Conservation (phyloP, 1,140 invertebrate genomes). For the Drosophila azteca region DNA sequence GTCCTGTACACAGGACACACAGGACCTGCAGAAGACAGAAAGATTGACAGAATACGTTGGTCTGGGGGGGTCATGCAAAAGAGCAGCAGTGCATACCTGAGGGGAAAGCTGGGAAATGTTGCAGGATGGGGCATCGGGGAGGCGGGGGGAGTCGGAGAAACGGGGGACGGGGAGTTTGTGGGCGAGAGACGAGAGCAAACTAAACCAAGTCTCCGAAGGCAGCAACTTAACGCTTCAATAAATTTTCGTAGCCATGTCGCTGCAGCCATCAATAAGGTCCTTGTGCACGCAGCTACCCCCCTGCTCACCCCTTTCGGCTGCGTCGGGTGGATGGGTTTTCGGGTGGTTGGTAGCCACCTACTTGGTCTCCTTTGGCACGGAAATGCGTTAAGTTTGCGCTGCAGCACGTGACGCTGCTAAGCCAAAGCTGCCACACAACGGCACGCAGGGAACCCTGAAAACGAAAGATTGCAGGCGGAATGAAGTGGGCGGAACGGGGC, state of each 20-base stretch:
- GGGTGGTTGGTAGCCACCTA: conserved; percentile 16
- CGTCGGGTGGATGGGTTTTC: neutral
- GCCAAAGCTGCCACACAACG: conserved; percentile 78
- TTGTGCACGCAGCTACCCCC: conserved; percentile 65
- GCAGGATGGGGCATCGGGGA: neutral
- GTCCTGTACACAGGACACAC: too few species aligned
- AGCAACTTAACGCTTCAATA: conserved; percentile 81
- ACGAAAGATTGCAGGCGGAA: conserved; percentile 31
- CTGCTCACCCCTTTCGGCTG: neutral
- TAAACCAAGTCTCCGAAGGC: conserved; percentile 69
- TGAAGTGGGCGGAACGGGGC: neutral
- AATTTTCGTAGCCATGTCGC: conserved; percentile 72
- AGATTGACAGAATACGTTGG: too few species aligned
- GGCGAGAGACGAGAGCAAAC: conserved; percentile 16
- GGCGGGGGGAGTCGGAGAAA: too few species aligned
- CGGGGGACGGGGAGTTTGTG: neutral
- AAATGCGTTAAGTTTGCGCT: conserved; percentile 81
- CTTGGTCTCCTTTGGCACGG: conserved; percentile 53
- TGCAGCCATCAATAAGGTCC: conserved; percentile 76
- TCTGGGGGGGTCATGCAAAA: conserved; percentile 34
- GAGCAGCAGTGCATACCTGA: conserved; percentile 37
- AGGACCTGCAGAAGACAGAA: too few species aligned
- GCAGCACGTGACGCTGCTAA: conserved; percentile 77
- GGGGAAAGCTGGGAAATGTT: neutral
- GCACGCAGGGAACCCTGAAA: conserved; percentile 68